Conservation (phyloP, 2,797 vertebrate genomes). For the Crotalus adamanteus region DNA sequence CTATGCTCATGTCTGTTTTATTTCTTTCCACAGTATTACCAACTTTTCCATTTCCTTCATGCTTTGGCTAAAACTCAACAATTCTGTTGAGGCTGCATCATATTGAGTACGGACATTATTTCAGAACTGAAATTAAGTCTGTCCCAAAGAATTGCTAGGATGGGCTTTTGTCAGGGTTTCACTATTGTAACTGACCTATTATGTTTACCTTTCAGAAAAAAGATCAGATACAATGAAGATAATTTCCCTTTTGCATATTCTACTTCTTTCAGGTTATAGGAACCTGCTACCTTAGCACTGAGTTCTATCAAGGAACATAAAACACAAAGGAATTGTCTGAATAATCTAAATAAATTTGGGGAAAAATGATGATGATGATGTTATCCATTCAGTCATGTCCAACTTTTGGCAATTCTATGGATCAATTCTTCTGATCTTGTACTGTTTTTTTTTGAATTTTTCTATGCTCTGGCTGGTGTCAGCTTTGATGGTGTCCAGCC, state of each 20-base stretch:
- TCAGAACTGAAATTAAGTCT: conserved; percentile 26
- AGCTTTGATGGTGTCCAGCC: not conserved
- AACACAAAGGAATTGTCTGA: not conserved
- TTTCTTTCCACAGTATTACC: conserved; percentile 43
- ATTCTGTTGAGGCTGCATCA: not conserved
- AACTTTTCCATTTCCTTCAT: conserved; percentile 42
- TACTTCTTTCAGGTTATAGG: not conserved
- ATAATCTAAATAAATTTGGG: not conserved
- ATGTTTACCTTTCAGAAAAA: not conserved
- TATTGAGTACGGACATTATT: conserved; percentile 21
- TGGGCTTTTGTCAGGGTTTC: not conserved
- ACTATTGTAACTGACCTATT: not conserved
- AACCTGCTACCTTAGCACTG: not conserved
- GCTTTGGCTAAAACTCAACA: conserved; percentile 31
- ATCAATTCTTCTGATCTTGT: not conserved
- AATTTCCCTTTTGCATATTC: not conserved
- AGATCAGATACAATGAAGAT: not conserved
- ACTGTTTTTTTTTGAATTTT: not conserved
- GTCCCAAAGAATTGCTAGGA: not conserved
- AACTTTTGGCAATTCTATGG: too few species aligned
- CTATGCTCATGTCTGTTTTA: conserved; percentile 29
- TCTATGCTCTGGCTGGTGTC: not conserved
- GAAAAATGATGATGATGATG: not conserved
- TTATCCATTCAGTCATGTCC: not conserved
- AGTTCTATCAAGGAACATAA: not conserved